These are phyloP conservation scores for Operophtera brumata DNA, from an alignment of 2,888 invertebrate genomes.

Conservation along the genomic window DNA sequence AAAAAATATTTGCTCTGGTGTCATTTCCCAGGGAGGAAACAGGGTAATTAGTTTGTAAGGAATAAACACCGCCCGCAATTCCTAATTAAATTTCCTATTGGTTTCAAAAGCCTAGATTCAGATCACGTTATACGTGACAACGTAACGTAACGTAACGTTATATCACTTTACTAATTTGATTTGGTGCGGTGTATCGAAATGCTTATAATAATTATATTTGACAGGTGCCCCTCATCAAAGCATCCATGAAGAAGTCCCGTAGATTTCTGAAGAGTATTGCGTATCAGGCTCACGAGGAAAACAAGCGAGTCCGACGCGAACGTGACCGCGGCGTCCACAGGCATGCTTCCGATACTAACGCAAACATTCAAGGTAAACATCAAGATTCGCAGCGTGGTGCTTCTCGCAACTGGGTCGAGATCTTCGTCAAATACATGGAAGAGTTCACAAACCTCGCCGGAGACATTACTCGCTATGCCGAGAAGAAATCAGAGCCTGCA, in stretches of 20 bases:
- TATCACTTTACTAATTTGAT: too few species aligned
- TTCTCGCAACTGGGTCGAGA: constrained; percentile 68
- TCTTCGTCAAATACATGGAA: constrained; percentile 73
- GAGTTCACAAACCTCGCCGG: constrained; percentile 78
- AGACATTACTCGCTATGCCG: constrained; percentile 48
- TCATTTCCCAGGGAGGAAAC: too few species aligned
- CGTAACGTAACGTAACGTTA: too few species aligned
- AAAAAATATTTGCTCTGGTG: too few species aligned
- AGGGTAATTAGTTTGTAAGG: too few species aligned
- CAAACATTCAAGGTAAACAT: constrained; percentile 30
- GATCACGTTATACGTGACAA: too few species aligned
- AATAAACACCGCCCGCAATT: too few species aligned
- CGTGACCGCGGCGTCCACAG: constrained; percentile 35
- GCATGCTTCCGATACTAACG: constrained; percentile 31
- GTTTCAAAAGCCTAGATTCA: too few species aligned
- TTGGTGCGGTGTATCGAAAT: background rate
- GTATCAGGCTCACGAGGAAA: constrained; percentile 42
- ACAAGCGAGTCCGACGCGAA: constrained; percentile 48
- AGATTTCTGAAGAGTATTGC: constrained; percentile 59
- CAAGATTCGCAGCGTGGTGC: constrained; percentile 37
- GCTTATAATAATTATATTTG: constrained; percentile 9
- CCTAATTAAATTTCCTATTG: too few species aligned
- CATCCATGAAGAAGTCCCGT: constrained; percentile 65
- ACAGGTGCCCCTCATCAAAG: constrained; percentile 59
- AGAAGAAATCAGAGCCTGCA: constrained; percentile 1